Evolutionary conservation across 2,888 invertebrate genomes (phyloP), one percentile per base, ranked within the genome.

Genomic region (Drosophila algonquin): DNA sequence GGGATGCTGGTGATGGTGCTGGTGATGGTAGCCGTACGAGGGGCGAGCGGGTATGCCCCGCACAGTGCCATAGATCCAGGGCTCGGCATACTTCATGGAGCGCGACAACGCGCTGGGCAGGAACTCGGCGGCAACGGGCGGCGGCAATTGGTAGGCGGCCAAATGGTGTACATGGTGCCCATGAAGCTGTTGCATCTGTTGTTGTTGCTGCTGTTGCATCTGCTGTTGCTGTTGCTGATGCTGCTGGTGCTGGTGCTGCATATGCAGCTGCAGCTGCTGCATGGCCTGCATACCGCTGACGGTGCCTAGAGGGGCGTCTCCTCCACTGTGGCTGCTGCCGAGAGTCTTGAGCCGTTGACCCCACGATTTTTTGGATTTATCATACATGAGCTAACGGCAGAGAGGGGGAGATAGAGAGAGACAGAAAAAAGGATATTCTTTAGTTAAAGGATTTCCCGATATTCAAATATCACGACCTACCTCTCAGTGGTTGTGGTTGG

Each of bases 51-150:
- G 93, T 77, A 93, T 91, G 21, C 93, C 93, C 84, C 95, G 93
- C 1, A 96, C 95, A 45, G 96, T 96, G 82, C 96, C 96, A 90
- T 97, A 97, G 16, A 97, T 94, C 97, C 97, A 97, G 62, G 96
- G 96, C 90, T 97, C 96, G 45, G 96, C 96, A 93, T 96, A 96
- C 91, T 95, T 95, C 96, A 97, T 96, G 89, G 96, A 96, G 91
- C 96, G 95, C 67, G 96, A 95, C 59, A 96, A 91, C n/a, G 96
- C 94, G 76, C 87, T 89, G 61, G 95, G 95, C 79, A 92, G 68
- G 72, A 89, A 92, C 45, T 92, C 92, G 55, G 90, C 85, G 63
- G 79, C 75, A 14, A 68, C 65, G 32, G 89, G 79, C 8, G 70
- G 77, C 35, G 80, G 67, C 75, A 80, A 32, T 53, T 86, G 86